phyloP scores from a whole-genome alignment of 1,140 invertebrate species.

The Pseudomyrmex cubaensis region DNA sequence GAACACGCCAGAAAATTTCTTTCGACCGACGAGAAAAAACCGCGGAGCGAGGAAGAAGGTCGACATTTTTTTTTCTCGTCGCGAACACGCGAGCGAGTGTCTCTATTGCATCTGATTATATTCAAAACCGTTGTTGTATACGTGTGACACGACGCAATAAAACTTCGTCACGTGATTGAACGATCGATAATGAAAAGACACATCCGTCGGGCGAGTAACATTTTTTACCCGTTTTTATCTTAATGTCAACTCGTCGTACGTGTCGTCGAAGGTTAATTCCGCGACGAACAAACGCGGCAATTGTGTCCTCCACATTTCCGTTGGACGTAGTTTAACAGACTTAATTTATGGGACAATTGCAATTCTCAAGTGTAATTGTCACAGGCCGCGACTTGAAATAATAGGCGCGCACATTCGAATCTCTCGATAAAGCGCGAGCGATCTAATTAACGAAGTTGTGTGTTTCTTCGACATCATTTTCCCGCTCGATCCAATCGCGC shows the following conservation, averaged over 20 bases:
- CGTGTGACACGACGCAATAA: slow-evolving; percentile 14
- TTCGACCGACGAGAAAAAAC: neutral
- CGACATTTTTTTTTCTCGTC: neutral
- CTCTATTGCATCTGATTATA: neutral
- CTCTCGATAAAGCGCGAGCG: neutral
- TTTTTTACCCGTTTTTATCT: neutral
- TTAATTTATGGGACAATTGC: slow-evolving; percentile 47
- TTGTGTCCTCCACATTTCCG: slow-evolving; percentile 38
- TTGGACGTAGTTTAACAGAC: slow-evolving; percentile 12
- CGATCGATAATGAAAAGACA: neutral
- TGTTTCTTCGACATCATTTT: too few species aligned
- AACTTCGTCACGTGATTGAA: slow-evolving; percentile 12
- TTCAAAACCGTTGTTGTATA: neutral
- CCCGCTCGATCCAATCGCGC: too few species aligned
- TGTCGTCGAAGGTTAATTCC: neutral
- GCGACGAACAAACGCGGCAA: neutral
- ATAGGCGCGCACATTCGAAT: neutral
- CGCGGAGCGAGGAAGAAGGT: neutral
- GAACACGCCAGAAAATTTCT: neutral
- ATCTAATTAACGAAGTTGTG: neutral
- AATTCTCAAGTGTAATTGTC: slow-evolving; percentile 30
- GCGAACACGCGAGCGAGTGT: neutral
- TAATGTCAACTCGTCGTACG: neutral
- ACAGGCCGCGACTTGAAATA: neutral
- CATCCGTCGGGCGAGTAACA: neutral